Evolutionary conservation across 2,888 invertebrate genomes (phyloP), one percentile per base, ranked within the genome.

Genomic region (Trissolcus brochymenae): DNA sequence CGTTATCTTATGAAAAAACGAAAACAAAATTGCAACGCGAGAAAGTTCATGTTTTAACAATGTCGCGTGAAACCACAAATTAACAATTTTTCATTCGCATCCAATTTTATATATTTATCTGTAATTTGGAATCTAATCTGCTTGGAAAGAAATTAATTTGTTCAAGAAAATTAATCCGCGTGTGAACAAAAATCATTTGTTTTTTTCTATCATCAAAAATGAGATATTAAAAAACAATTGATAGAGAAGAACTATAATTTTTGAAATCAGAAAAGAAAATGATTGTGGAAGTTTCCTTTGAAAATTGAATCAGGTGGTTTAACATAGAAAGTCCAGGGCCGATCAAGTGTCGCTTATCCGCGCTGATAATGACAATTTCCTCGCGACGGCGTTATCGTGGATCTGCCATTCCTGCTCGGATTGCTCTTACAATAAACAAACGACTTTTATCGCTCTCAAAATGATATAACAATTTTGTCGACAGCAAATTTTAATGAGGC

Each of bases 351-450:
- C 61, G 66, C 55, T 67, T 67, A 67, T 62, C 74, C 73, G 29
- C 21, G 43, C 61, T 65, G 62, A 74, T 67, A 67, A 67, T 61
- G 57, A 67, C 67, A 67, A 67, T 62, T 62, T 60, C 66, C 67
- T 74, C 62, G 74, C 56, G 67, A 51, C 67, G 46, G 4, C 16
- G 16, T 74, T 74, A 74, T 74, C 74, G 57, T 56, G 56, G 59
- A 62, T 74, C 73, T 74, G 61, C 66, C 73, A 67, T 74, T 74
- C 51, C 46, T 62, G 51, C 46, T 41, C 61, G 50, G 54, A 72
- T 72, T 54, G 43, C 57, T 65, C 60, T 65, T 73, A 60, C 53
- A 65, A 65, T 72, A 72, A 72, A 65, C 72, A 72, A 64, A 55
- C 54, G 40, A 35, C 35, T 57, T 64, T 64, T 72, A 72, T 72